Evolutionary conservation across 30 jellyfish, hydroid and myxozoan species (phyloP).

Genomic region (Mastigias papua): DNA sequence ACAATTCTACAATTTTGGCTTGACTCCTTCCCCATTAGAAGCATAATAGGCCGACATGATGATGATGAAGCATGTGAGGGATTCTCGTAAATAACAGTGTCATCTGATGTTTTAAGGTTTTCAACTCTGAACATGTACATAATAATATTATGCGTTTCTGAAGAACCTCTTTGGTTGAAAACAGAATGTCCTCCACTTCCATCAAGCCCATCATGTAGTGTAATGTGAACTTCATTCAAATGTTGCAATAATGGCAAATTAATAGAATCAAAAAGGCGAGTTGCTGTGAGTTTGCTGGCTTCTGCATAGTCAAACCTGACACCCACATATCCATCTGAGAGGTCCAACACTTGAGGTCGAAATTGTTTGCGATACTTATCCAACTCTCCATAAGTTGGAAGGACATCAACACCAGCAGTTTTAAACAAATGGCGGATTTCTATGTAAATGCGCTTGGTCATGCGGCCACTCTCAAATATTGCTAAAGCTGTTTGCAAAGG

Average conservation of each 20-base stretch:
- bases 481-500: background rate
- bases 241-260: background rate
- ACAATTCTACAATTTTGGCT: background rate
- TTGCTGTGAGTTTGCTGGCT: background rate
- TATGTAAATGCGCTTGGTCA: background rate
- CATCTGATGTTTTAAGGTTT: background rate
- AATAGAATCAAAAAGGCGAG: background rate
- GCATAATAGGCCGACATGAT: constrained; percentile 21
- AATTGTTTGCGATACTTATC: too few relatives aligned
- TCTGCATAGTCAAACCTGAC: background rate
- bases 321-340: background rate
- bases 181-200: constrained; percentile 2
- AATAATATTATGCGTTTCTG: constrained; percentile 5
- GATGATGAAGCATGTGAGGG: constrained; percentile 18
- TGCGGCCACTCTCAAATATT: background rate
- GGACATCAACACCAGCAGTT: background rate
- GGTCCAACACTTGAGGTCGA: background rate
- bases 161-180: constrained; percentile 7
- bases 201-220: constrained; percentile 20
- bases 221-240: background rate
- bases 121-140: constrained; percentile 13
- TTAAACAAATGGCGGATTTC: background rate
- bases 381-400: background rate
- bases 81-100: background rate
- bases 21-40: constrained; percentile 3